A percentile compares a stretch with the other conserved stretches of the same genome.
Conservation (phyloP, 2,113 vertebrate species). For the Scopus umbretta region DNA sequence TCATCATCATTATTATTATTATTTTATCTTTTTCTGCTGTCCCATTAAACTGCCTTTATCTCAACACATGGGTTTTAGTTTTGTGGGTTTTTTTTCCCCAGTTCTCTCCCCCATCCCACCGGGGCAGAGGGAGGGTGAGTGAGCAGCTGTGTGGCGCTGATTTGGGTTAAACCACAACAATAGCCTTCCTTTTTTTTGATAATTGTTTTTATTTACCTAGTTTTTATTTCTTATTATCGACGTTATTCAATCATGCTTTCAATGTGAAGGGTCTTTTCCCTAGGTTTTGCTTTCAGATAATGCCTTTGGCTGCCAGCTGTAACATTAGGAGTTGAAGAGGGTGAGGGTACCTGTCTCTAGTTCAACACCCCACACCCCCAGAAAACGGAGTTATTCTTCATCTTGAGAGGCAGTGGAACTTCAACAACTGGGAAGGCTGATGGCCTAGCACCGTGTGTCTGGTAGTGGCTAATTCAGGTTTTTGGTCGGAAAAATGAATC, state of each 20-base stretch:
- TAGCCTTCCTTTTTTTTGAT: not conserved
- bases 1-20: too few species aligned
- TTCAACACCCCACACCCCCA: not conserved
- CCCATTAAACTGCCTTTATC: too few species aligned
- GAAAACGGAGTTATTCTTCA: not conserved
- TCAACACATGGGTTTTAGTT: too few species aligned
- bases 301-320: not conserved
- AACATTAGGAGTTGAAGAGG: not conserved
- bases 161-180: too few species aligned
- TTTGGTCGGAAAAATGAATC: not conserved
- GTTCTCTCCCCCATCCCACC: too few species aligned
- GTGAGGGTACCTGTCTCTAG: not conserved
- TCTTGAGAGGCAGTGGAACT: not conserved
- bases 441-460: not conserved
- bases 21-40: too few species aligned
- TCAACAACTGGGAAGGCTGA: not conserved
- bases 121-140: too few species aligned
- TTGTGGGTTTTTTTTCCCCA: too few species aligned
- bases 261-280: not conserved
- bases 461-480: not conserved
- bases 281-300: not conserved
- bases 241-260: not conserved
- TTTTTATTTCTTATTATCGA: not conserved
- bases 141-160: too few species aligned
- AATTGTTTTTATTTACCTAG: not conserved